Conservation (phyloP, 1,140 invertebrate species). For the Heliothis subflexa region DNA sequence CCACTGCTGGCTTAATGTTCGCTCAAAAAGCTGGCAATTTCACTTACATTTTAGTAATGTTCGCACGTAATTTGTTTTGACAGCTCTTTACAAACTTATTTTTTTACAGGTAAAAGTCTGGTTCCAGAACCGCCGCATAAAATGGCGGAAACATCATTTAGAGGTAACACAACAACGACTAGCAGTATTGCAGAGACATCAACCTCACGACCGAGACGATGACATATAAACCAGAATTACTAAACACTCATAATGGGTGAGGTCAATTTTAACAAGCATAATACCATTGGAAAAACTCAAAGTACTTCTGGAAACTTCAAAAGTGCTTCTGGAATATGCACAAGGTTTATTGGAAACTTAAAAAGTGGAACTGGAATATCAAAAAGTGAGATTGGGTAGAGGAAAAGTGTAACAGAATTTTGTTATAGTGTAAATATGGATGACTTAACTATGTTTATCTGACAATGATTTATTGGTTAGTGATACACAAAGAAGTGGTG, state of each 20-base stretch:
- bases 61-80: background rate
- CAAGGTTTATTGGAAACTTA: background rate
- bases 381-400: background rate
- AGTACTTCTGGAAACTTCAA: background rate
- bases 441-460: too few relatives aligned
- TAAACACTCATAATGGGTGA: background rate
- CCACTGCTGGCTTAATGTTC: too few relatives aligned
- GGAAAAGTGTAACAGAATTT: background rate
- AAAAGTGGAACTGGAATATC: background rate
- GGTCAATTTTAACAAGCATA: background rate
- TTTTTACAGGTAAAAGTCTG: slow-evolving; percentile 95
- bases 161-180: slow-evolving; percentile 96
- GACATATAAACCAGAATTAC: slow-evolving; percentile 59
- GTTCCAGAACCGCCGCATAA: slow-evolving; percentile 98
- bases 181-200: slow-evolving; percentile 90
- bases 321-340: background rate
- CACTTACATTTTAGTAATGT: too few relatives aligned
- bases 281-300: background rate
- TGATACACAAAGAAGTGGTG: too few relatives aligned
- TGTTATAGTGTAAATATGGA: background rate
- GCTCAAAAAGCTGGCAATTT: too few relatives aligned
- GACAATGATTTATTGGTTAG: too few relatives aligned
- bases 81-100: background rate
- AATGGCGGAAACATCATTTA: slow-evolving; percentile 97
- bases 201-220: slow-evolving; percentile 73